A percentile compares a stretch with the other conserved stretches of the same genome.
Conservation (phyloP, 1,140 invertebrate genomes). For the Oreohelix idahoensis region DNA sequence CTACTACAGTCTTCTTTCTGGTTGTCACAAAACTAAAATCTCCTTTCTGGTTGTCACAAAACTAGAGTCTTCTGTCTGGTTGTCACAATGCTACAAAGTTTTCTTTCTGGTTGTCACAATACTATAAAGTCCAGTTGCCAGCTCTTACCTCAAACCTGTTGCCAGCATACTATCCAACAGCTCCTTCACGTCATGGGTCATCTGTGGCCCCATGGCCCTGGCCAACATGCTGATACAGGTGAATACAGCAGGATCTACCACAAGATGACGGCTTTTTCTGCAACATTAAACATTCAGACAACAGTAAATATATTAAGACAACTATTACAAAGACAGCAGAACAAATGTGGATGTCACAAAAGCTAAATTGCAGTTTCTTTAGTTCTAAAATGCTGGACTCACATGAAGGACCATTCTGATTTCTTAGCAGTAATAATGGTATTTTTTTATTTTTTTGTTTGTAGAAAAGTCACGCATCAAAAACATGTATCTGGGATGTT, state of each 20-base stretch:
- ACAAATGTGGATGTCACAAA: background rate
- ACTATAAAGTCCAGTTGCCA: too few species aligned
- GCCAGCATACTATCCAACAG: conserved; percentile 93
- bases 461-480: too few species aligned
- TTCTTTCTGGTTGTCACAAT: too few species aligned
- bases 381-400: background rate
- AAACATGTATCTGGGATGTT: too few species aligned
- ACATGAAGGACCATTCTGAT: too few species aligned
- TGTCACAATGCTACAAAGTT: too few species aligned
- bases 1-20: too few species aligned
- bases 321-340: background rate
- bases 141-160: conserved; percentile 80
- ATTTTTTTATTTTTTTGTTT: too few species aligned
- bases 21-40: too few species aligned
- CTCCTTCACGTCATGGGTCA: conserved; percentile 85
- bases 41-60: too few species aligned
- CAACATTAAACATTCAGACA: background rate
- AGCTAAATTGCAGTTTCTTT: background rate
- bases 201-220: conserved; percentile 85
- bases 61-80: too few species aligned
- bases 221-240: conserved; percentile 94
- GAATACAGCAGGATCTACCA: conserved; percentile 91
- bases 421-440: too few species aligned
- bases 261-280: conserved; percentile 76
- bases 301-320: background rate